These are phyloP conservation scores for Epinephelus lanceolatus DNA, from an alignment of 2,113 vertebrate species.

Conservation along the genomic window DNA sequence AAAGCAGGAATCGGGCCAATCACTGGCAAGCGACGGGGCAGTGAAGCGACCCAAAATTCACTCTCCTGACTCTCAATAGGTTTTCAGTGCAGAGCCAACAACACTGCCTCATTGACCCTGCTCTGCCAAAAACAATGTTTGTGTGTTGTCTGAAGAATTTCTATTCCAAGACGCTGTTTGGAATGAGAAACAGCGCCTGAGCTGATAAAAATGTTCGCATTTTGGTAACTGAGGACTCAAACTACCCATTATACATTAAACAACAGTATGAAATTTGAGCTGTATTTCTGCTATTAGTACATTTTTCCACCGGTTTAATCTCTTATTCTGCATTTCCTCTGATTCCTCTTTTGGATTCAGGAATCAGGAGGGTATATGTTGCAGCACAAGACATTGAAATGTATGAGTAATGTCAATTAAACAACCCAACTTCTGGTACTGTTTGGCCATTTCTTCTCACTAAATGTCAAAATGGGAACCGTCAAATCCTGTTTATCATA, in stretches of 20 bases:
- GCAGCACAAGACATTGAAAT: background rate
- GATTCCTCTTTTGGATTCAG: background rate
- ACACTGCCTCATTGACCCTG: constrained; percentile 21
- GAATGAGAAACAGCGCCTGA: constrained; percentile 22
- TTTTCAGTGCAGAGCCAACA: constrained; percentile 50
- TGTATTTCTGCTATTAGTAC: background rate
- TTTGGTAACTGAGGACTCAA: background rate
- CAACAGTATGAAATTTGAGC: background rate
- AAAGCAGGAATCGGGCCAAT: constrained; percentile 60
- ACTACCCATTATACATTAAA: background rate
- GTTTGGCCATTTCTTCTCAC: background rate
- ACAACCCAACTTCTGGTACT: background rate
- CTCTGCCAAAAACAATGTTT: constrained; percentile 61
- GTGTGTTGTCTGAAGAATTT: constrained; percentile 46
- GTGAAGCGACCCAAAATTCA: constrained; percentile 53
- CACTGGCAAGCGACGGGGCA: constrained; percentile 40
- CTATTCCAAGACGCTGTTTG: constrained; percentile 26
- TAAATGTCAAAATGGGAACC: background rate
- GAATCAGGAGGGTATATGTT: background rate
- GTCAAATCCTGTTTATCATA: background rate
- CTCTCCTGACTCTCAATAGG: constrained; percentile 56
- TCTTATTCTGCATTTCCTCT: background rate
- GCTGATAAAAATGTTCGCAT: constrained; percentile 54
- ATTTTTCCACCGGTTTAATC: background rate
- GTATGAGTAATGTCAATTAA: background rate